Evolutionary conservation across 2,888 invertebrate genomes (phyloP).

Genomic region (Caenorhabditis afra): DNA sequence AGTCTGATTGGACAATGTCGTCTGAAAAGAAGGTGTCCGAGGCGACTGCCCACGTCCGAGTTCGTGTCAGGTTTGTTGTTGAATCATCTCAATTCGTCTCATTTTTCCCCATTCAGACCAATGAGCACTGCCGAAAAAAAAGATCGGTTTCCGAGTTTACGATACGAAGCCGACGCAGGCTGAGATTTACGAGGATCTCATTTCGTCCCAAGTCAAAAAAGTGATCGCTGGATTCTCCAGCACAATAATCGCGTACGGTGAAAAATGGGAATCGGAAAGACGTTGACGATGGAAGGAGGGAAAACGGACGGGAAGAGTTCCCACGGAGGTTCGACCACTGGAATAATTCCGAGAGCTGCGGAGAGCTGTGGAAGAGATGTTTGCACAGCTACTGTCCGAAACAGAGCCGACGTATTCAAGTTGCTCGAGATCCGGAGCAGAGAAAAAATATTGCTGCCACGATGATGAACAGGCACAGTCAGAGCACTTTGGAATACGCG

Average conservation of each 20-base stretch:
- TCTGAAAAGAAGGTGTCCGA: constrained; percentile 44
- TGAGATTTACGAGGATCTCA: constrained; percentile 91
- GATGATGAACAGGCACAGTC: constrained; percentile 92
- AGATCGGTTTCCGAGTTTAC: constrained; percentile 88
- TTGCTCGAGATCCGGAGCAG: constrained; percentile 89
- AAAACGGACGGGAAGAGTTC: constrained; percentile 82
- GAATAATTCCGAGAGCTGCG: constrained; percentile 97
- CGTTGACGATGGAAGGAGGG: constrained; percentile 95
- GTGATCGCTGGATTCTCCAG: constrained; percentile 96
- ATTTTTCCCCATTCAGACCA: constrained; percentile 84
- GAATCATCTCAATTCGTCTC: not conserved
- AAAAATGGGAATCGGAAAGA: constrained; percentile 89
- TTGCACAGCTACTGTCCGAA: constrained; percentile 91
- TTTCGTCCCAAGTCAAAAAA: constrained; percentile 91
- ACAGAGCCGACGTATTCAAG: constrained; percentile 89
- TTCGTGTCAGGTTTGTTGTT: constrained; percentile 87
- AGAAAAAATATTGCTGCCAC: constrained; percentile 94
- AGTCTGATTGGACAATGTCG: constrained; percentile 35
- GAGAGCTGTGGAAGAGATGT: constrained; percentile 91
- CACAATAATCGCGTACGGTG: constrained; percentile 91
- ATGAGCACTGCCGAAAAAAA: constrained; percentile 86
- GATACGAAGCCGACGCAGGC: constrained; percentile 88
- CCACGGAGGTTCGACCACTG: constrained; percentile 89
- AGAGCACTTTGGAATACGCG: constrained; percentile 96
- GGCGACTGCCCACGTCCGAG: constrained; percentile 86